phyloP scores from a whole-genome alignment of 64 coral and sea anemone species.

The Anthopleura sola region DNA sequence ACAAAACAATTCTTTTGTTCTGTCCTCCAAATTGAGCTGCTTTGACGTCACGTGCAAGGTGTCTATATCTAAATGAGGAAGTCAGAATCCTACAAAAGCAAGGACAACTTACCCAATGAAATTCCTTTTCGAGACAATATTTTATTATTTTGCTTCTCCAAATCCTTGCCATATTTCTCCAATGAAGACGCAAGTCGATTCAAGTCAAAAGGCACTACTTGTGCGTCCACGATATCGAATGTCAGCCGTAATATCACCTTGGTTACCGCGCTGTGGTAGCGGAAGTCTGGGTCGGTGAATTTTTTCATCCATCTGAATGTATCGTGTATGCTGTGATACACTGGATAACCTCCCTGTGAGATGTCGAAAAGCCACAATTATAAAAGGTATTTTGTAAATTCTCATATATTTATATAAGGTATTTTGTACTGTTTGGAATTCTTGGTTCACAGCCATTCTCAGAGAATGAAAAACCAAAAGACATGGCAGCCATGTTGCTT shows the following conservation, averaged over 20 bases:
- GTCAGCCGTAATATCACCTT: slow-evolving; percentile 47
- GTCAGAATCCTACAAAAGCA: background rate
- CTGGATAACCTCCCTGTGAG: slow-evolving; percentile 47
- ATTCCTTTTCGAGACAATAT: slow-evolving; percentile 52
- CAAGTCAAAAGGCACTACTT: slow-evolving; percentile 57
- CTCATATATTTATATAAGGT: no score
- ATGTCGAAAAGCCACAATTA: no score
- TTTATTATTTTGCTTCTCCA: slow-evolving; percentile 36
- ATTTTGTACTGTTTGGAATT: background rate
- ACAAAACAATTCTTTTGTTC: no score
- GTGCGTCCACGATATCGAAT: slow-evolving; percentile 48
- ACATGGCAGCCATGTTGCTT: no score
- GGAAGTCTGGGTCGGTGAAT: slow-evolving; percentile 86
- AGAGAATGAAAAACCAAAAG: background rate
- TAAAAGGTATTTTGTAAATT: no score
- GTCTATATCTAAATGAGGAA: background rate
- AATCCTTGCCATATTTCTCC: slow-evolving; percentile 28
- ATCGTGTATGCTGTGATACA: slow-evolving; percentile 83
- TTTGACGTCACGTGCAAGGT: no score
- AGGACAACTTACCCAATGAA: slow-evolving; percentile 59
- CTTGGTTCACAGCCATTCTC: background rate
- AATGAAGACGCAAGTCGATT: slow-evolving; percentile 46
- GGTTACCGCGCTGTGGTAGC: slow-evolving; percentile 57
- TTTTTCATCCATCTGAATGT: slow-evolving; percentile 84
- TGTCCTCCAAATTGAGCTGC: no score